Evolutionary conservation across 2,888 invertebrate species (phyloP).

Genomic region (Mythimna pallens): DNA sequence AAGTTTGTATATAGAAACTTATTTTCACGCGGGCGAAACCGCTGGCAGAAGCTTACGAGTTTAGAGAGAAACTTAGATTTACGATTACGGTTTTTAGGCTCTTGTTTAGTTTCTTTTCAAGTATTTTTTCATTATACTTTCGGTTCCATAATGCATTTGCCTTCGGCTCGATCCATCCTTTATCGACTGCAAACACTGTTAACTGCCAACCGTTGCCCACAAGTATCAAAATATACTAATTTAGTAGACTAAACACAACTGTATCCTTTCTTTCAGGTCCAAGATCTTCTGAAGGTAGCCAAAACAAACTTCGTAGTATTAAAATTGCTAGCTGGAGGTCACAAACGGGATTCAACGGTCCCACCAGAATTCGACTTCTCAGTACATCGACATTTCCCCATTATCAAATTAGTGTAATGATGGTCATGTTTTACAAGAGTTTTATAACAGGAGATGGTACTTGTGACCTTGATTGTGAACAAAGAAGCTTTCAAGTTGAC

Average conservation of each 20-base stretch:
- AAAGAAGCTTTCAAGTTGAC: conserved; percentile 47
- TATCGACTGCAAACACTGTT: too few relatives aligned
- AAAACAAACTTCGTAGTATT: conserved; percentile 99
- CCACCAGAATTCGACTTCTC: conserved; percentile 98
- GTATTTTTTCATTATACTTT: too few relatives aligned
- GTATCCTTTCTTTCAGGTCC: conserved; percentile 90
- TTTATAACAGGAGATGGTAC: conserved; percentile 23
- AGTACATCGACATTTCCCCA: conserved; percentile 96
- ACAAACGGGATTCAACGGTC: conserved; percentile 95
- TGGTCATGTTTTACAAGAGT: conserved; percentile 32
- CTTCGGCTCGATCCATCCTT: too few relatives aligned
- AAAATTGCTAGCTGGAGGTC: conserved; percentile 97
- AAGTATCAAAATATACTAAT: background rate
- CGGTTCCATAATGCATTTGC: too few relatives aligned
- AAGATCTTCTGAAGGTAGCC: conserved; percentile 96
- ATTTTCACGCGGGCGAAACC: too few relatives aligned
- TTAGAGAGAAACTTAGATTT: too few relatives aligned
- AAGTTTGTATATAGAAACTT: too few relatives aligned
- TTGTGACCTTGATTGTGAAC: conserved; percentile 17
- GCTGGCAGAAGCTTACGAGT: too few relatives aligned
- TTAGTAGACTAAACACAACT: background rate
- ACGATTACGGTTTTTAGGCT: too few relatives aligned
- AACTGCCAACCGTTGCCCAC: background rate
- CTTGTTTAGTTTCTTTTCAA: too few relatives aligned
- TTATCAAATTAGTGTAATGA: conserved; percentile 93